Evolutionary conservation across 1,140 invertebrate species (phyloP), one percentile per base, ranked within the genome.

Genomic region (Drosophila baimaii): DNA sequence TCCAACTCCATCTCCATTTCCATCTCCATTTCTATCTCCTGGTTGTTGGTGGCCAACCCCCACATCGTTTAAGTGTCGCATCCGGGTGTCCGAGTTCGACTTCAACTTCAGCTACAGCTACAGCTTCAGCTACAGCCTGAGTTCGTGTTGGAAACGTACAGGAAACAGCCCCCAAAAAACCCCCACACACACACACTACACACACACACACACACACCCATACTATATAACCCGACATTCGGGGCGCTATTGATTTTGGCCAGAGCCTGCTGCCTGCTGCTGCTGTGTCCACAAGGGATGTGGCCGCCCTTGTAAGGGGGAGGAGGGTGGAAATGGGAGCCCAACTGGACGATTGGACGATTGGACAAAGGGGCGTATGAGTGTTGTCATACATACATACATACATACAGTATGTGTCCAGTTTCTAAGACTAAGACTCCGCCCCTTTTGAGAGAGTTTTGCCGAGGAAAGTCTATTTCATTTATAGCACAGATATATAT

Each of bases 11-110:
- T 49, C 47, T 27, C 21, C 43, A 44, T 23, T 13, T 12, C 25
- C 47, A 7, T 19, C 39, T 41, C 44, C 21, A 15, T 23, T 1
- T 29, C 5, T 25, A 49, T 17, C 25, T 49, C 47, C 47, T 49
- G 29, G 5, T 29, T n/a, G n/a, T n/a, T n/a, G n/a, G n/a, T n/a
- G n/a, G n/a, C n/a, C n/a, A n/a, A n/a, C n/a, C n/a, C n/a, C n/a
- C 47, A 77, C 83, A 88, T 59, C 84, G 84, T 88, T 88, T 88
- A 88, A 88, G 83, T 88, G 83, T 78, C 84, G 83, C 84, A 88
- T 88, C 83, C 83, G 83, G 84, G 70, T 78, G 76, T 78, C 76
- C 70, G 68, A 59, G 69, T 49, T 59, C 69, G 65, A 71, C 65
- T 69, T 64, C 52, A 55, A 55, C 52, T 39, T 52, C 31, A 66